Evolutionary conservation across 2,888 invertebrate species (phyloP), one percentile per base, ranked within the genome.

Genomic region (Nasonovia ribisnigri): DNA sequence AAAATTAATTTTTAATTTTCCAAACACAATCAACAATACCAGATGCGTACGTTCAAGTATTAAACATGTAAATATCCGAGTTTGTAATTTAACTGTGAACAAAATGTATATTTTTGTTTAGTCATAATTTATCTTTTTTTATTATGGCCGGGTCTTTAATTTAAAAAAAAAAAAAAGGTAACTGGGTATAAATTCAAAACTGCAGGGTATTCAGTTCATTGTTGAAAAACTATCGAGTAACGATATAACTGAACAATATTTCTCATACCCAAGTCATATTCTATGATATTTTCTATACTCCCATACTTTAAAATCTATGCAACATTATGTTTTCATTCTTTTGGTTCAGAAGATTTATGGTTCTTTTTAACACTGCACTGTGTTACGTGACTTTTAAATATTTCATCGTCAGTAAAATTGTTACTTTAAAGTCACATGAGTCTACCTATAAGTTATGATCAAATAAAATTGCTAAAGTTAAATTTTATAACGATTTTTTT

Each of bases 351-450:
- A 90, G 90, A 90, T 90, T 77, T 90, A 77, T 90, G 90, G 48
- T 77, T 77, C n/a, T 29, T 60, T 67, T 90, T 77, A 90, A 60
- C 46, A 90, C 89, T 60, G 20, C 29, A 67, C 46, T 43, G 36
- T 90, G 48, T 26, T 77, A 90, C 90, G 48, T 90, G 90, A 90
- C 90, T 77, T 90, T 90, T 77, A 48, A 90, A 90, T 77, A 90
- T 90, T 60, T 60, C 60, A 26, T 48, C 67, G 90, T 90, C 90
- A 36, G 48, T 77, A 48, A 90, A 48, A 60, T 90, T n/a, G 46
- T 48, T 77, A 90, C 77, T 90, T 48, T 77, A 26, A 48, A 90
- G 36, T 48, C 46, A 57, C 42, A 46, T 16, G 24, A 67, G 43
- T 24, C n/a, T n/a, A 77, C 77, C 36, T 77, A 36, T 77, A 77